Conservation (phyloP, 1,140 invertebrate species). For the Drosophila punjabiensis region DNA sequence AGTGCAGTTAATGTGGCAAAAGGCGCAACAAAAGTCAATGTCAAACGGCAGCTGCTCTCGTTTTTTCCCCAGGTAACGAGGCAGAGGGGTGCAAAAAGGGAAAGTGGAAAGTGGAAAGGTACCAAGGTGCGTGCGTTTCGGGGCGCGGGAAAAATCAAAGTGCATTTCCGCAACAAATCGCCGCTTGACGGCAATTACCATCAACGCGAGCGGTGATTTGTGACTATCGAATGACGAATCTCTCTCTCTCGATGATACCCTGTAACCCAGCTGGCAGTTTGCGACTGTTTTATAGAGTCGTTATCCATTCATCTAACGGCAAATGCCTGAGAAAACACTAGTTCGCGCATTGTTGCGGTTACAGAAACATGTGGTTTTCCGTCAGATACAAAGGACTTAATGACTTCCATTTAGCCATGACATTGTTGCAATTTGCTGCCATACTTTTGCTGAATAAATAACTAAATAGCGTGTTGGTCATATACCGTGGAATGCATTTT, state of each 20-base stretch:
- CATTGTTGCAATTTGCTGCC: slow-evolving; percentile 32
- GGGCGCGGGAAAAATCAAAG: slow-evolving; percentile 33
- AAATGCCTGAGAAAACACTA: not conserved
- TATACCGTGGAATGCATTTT: not conserved
- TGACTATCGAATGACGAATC: slow-evolving; percentile 44
- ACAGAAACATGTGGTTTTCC: slow-evolving; percentile 1
- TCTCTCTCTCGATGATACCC: slow-evolving; percentile 21
- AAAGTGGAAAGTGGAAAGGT: not conserved
- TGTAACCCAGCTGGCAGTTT: not conserved
- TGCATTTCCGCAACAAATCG: slow-evolving; percentile 72
- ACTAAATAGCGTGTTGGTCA: slow-evolving; percentile 17
- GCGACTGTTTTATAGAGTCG: not conserved
- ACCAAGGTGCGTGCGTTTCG: not conserved
- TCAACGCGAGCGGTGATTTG: slow-evolving; percentile 50
- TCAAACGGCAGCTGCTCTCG: slow-evolving; percentile 53
- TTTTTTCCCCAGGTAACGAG: slow-evolving; percentile 29
- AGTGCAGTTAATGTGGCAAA: slow-evolving; percentile 70
- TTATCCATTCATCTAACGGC: not conserved
- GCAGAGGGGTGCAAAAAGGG: not conserved
- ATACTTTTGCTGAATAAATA: slow-evolving; percentile 28
- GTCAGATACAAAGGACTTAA: slow-evolving; percentile 13
- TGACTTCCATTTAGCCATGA: slow-evolving; percentile 23
- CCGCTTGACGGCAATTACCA: slow-evolving; percentile 44
- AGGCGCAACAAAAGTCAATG: slow-evolving; percentile 77
- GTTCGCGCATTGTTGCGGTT: not conserved